These are phyloP conservation scores for Camponotus fellah DNA, from an alignment of 2,888 invertebrate genomes.

Conservation along the genomic window DNA sequence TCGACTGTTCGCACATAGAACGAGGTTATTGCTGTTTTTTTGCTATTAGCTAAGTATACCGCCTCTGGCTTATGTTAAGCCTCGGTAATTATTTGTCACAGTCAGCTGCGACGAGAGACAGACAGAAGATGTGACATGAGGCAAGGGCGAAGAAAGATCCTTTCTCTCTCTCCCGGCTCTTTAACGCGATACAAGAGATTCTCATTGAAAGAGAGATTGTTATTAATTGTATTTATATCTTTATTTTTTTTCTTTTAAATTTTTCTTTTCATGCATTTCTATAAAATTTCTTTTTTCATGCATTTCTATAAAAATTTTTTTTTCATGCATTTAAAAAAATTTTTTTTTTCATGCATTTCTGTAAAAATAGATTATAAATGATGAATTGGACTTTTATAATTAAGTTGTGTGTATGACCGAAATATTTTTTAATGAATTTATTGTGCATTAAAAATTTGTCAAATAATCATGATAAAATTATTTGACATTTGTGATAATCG, in stretches of 20 bases:
- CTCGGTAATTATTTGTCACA: slow-evolving; percentile 84
- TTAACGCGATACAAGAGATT: slow-evolving; percentile 28
- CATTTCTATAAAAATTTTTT: slow-evolving; percentile 15
- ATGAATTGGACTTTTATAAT: background rate
- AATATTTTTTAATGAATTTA: background rate
- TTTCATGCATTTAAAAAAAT: background rate
- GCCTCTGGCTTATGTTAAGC: slow-evolving; percentile 84
- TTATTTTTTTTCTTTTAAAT: slow-evolving; percentile 1
- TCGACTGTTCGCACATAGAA: slow-evolving; percentile 36
- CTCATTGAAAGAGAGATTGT: slow-evolving; percentile 23
- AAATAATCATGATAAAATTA: background rate
- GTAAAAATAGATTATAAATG: background rate
- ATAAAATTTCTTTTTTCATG: slow-evolving; percentile 1
- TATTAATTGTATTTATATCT: slow-evolving; percentile 39
- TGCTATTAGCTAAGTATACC: slow-evolving; percentile 84
- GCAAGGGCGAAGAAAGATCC: slow-evolving; percentile 30
- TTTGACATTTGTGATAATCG: background rate
- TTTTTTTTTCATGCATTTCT: background rate
- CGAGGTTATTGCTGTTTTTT: slow-evolving; percentile 71
- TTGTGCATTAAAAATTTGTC: background rate
- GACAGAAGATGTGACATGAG: slow-evolving; percentile 58
- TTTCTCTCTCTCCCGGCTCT: slow-evolving; percentile 29
- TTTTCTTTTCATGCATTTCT: background rate
- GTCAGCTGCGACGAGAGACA: slow-evolving; percentile 77
- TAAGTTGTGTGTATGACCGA: background rate